Conservation (phyloP, 2,113 vertebrate genomes). For the Festucalex cinctus region DNA sequence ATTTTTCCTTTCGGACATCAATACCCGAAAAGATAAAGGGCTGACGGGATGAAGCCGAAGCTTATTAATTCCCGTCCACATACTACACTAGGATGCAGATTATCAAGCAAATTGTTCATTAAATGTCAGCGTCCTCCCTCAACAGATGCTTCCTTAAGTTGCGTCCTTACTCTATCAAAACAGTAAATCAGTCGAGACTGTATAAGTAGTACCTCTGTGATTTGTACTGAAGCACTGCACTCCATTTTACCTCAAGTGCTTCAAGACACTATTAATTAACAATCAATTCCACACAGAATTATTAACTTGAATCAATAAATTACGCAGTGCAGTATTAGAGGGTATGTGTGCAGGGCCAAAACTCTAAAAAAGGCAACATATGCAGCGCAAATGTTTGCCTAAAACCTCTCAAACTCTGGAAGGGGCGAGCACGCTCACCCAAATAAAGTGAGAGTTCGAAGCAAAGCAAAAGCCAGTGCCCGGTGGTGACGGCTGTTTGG, state of each 20-base stretch:
- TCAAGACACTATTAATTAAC: neutral
- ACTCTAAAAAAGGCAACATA: neutral
- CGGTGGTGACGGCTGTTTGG: neutral
- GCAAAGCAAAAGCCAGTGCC: neutral
- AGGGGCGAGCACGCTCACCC: neutral
- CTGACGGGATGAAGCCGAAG: too few species aligned
- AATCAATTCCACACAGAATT: too few species aligned
- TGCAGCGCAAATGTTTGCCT: neutral
- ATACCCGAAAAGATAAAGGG: too few species aligned
- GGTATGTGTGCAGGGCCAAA: neutral
- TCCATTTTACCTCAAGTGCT: neutral
- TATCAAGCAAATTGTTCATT: too few species aligned
- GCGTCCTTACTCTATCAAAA: too few species aligned
- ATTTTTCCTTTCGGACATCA: too few species aligned
- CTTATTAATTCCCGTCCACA: too few species aligned
- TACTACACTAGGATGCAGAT: too few species aligned
- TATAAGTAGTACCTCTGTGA: neutral
- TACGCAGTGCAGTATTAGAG: neutral
- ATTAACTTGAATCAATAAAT: too few species aligned
- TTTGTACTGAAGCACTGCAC: neutral
- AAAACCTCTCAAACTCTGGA: neutral
- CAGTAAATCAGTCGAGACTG: neutral
- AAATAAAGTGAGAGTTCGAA: neutral
- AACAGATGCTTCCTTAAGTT: too few species aligned
- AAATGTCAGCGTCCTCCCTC: too few species aligned